Conservation (phyloP, 2,888 invertebrate species). For the Cerceris ruficornis region DNA sequence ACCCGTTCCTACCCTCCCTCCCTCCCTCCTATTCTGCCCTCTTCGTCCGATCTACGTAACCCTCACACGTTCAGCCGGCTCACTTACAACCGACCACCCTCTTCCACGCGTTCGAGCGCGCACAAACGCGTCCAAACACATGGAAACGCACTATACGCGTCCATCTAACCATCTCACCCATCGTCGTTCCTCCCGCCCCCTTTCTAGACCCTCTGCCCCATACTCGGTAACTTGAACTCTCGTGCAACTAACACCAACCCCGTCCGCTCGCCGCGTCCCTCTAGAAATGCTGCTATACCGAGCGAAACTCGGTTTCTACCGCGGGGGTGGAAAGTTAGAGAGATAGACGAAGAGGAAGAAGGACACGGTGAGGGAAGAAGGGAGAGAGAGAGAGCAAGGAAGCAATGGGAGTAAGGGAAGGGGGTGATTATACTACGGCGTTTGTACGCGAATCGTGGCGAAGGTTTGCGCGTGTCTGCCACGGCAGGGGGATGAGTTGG, state of each 20-base stretch:
- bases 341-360: not conserved
- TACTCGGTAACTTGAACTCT: slow-evolving; percentile 60
- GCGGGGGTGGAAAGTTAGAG: not conserved
- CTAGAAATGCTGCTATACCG: slow-evolving; percentile 27
- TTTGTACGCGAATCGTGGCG: slow-evolving; percentile 33
- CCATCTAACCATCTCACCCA: slow-evolving; percentile 35
- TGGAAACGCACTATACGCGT: slow-evolving; percentile 45
- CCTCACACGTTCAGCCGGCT: slow-evolving; percentile 41
- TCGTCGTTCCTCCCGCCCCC: slow-evolving; percentile 21
- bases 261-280: slow-evolving; percentile 49
- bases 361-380: not conserved
- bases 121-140: slow-evolving; percentile 51
- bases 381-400: slow-evolving; percentile 4
- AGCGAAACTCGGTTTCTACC: slow-evolving; percentile 21
- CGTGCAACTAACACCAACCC: slow-evolving; percentile 45
- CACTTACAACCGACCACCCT: slow-evolving; percentile 33
- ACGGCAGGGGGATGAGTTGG: slow-evolving; percentile 8
- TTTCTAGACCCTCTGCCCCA: slow-evolving; percentile 14
- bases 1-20: slow-evolving; percentile 42
- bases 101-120: slow-evolving; percentile 46
- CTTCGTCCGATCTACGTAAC: slow-evolving; percentile 35
- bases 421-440: slow-evolving; percentile 29
- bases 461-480: not conserved
- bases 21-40: slow-evolving; percentile 44
- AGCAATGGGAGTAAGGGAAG: slow-evolving; percentile 1